These are phyloP conservation scores for Pteronura brasiliensis DNA, from an alignment of 2,113 vertebrate species.

Conservation along the genomic window DNA sequence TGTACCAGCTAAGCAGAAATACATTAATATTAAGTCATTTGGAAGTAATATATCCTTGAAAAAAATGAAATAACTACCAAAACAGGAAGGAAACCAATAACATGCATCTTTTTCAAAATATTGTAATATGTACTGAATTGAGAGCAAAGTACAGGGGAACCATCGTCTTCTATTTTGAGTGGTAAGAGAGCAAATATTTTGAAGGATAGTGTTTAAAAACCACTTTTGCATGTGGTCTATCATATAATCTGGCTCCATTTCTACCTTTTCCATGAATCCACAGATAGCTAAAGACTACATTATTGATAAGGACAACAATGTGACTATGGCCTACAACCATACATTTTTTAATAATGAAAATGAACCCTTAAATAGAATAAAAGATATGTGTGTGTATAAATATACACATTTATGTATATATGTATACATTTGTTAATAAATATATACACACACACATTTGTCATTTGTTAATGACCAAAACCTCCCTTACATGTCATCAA, in stretches of 20 bases:
- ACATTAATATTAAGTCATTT: not conserved
- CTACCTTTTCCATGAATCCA: not conserved
- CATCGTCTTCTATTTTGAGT: not conserved
- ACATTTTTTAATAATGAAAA: not conserved
- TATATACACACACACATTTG: too few species aligned
- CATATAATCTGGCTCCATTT: not conserved
- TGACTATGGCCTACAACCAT: not conserved
- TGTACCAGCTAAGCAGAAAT: not conserved
- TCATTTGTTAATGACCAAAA: not conserved
- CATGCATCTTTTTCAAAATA: not conserved
- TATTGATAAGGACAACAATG: not conserved
- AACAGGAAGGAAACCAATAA: not conserved
- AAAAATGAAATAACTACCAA: not conserved
- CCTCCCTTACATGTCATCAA: not conserved
- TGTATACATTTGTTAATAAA: too few species aligned
- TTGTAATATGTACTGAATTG: not conserved
- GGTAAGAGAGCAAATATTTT: not conserved
- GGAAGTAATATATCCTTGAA: not conserved
- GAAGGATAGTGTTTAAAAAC: not conserved
- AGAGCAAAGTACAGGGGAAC: not conserved
- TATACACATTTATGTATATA: not conserved
- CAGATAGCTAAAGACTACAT: not conserved
- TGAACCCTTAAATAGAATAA: not conserved
- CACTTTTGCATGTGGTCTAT: not conserved
- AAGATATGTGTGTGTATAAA: not conserved